Evolutionary conservation across 1,140 invertebrate genomes (phyloP), one percentile per base, ranked within the genome.

Genomic region (Calosoma granatense): DNA sequence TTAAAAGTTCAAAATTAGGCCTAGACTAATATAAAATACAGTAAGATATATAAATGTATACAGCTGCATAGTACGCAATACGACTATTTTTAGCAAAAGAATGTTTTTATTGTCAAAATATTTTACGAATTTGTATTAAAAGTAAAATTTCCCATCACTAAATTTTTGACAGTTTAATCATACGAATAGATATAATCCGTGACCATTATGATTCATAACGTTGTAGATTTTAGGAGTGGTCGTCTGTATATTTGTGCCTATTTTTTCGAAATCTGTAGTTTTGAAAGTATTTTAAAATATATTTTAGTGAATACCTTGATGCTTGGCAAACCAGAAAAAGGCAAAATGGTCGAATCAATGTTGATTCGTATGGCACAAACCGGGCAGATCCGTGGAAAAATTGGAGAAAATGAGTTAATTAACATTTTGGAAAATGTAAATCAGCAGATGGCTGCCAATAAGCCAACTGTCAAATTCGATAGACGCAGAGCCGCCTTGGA

Each of bases 301-400:
- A 54, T 81, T 78, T 22, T 72, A 97, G 93, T 98, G 63, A 97
- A 95, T 67, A 98, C 90, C 58, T 81, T 98, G 41, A 87, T 88
- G 68, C 74, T 96, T 56, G 92, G 92, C 58, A 97, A 95, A 75
- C 94, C 95, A 39, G 94, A 97, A 63, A 97, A 96, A 74, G 94
- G 88, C 9, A 81, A 83, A 72, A 90, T 94, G 87, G 84, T 97
- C 17, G 94, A 98, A 79, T 85, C 87, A 62, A 92, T 97, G 83
- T 81, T 98, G 55, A 78, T 96, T 41, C 83, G 85, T 62, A 97
- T 97, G 93, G 93, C 92, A 22, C 85, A 90, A 68, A 81, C 81
- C 65, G 92, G 92, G 20, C 90, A 92, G 73, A 74, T 96, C 54
- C 70, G 77, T 47, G 82, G 82, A 20, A 90, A 86, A 77, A 81